These are phyloP conservation scores for Stenichneumon culpator DNA, from an alignment of 2,888 invertebrate species.

Conservation along the genomic window DNA sequence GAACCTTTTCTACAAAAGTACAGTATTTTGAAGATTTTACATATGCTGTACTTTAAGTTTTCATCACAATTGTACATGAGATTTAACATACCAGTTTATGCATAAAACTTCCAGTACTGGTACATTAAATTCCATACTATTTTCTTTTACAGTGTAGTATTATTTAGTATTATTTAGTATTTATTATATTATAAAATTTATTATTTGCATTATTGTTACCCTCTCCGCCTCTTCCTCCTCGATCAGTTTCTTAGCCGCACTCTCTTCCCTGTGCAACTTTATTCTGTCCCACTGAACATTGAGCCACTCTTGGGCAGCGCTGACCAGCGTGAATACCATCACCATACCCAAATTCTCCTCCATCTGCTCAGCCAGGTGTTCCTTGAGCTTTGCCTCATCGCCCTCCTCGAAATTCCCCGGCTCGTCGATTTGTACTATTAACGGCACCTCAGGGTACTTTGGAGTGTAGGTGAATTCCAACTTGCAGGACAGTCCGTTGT, in stretches of 20 bases:
- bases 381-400: slow-evolving; percentile 88
- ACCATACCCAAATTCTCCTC: slow-evolving; percentile 98
- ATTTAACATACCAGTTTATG: too few species aligned
- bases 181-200: not conserved
- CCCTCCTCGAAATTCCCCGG: slow-evolving; percentile 91
- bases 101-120: too few species aligned
- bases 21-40: not conserved
- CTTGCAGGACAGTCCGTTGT: slow-evolving; percentile 90
- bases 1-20: slow-evolving; percentile 92
- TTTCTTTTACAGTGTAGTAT: not conserved
- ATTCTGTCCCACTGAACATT: slow-evolving; percentile 94
- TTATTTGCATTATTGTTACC: slow-evolving; percentile 84
- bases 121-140: too few species aligned
- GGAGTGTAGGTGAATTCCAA: slow-evolving; percentile 94
- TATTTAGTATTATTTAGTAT: not conserved
- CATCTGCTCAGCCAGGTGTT: slow-evolving; percentile 90
- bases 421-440: slow-evolving; percentile 92
- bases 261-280: slow-evolving; percentile 91
- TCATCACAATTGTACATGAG: too few species aligned
- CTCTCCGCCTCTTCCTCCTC: slow-evolving; percentile 96
- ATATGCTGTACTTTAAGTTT: too few species aligned
- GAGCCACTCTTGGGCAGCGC: slow-evolving; percentile 96
- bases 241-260: slow-evolving; percentile 88
- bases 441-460: slow-evolving; percentile 96
- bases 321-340: slow-evolving; percentile 98